A percentile compares a stretch with the other conserved stretches of the same genome.
These are phyloP conservation scores for Coregonus sp. DNA, from an alignment of 2,797 vertebrate genomes.

Conservation along the genomic window DNA sequence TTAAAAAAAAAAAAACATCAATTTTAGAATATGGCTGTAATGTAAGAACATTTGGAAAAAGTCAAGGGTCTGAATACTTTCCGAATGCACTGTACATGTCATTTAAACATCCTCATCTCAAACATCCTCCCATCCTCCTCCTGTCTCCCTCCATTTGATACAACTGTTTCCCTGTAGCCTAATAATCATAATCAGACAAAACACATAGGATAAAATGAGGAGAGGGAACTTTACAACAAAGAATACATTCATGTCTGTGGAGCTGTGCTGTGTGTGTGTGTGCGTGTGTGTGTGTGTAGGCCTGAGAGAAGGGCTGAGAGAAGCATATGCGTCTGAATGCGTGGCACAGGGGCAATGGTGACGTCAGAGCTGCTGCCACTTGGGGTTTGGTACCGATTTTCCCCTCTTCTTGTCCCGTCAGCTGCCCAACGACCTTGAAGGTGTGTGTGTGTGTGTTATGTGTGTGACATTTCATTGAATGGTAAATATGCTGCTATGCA, in stretches of 20 bases:
- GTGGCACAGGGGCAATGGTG: slow-evolving; percentile 34
- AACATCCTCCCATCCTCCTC: background rate
- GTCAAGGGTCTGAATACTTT: no score
- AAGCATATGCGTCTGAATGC: slow-evolving; percentile 3
- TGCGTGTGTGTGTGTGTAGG: background rate
- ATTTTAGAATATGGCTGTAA: no score
- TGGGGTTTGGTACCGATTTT: slow-evolving; percentile 43
- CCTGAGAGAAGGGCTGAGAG: background rate
- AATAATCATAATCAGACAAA: background rate
- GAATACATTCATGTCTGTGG: background rate
- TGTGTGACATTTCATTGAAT: background rate
- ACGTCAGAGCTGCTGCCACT: slow-evolving; percentile 43
- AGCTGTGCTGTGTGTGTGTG: background rate
- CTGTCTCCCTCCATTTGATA: background rate
- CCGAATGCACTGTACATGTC: background rate
- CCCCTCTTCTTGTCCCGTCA: slow-evolving; percentile 53
- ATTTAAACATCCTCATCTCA: background rate
- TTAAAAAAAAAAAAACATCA: no score
- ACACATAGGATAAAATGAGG: background rate
- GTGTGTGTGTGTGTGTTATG: background rate
- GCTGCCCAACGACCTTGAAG: slow-evolving; percentile 16
- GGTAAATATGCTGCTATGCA: background rate
- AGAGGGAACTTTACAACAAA: background rate
- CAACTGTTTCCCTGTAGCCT: background rate
- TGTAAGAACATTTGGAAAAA: no score